Base-by-base conservation (phyloP, 1,140 invertebrate genomes). In the Aricia agestis region DNA sequence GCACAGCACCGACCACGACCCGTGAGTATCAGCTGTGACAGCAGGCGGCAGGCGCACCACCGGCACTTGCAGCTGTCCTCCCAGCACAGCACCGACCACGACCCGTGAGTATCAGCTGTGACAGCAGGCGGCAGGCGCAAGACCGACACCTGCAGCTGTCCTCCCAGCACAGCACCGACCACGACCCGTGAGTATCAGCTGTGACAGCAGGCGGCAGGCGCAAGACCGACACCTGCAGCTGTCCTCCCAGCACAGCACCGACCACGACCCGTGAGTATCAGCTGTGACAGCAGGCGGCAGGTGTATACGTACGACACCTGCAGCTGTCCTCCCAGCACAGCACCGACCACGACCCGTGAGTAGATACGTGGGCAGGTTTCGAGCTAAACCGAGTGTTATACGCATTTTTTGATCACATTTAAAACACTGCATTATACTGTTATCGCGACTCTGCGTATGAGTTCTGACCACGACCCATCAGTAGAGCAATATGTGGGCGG, bases 331-430 rank as follows among this genome's bases (percentile, higher is more conserved):
- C 87, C 0, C 78, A 76, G 36, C 87, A 90, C 63, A 89, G 83
- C 73, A 89, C 80, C 17, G 85, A 86, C 25, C 76, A 77, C 13
- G 85, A 88, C n/a, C 84, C 84, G 85, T 87, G 36, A 84, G 84
- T 86, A 63, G n/a, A n/a, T n/a, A n/a, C n/a, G n/a, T n/a, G n/a
- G n/a, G n/a, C n/a, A n/a, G n/a, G n/a, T n/a, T n/a, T n/a, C n/a
- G n/a, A n/a, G n/a, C n/a, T n/a, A n/a, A n/a, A n/a, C n/a, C n/a
- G n/a, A n/a, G n/a, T n/a, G n/a, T n/a, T n/a, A n/a, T n/a, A n/a
- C n/a, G n/a, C n/a, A n/a, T n/a, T n/a, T n/a, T n/a, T n/a, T n/a
- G n/a, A n/a, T n/a, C n/a, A n/a, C n/a, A n/a, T n/a, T n/a, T n/a
- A n/a, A n/a, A n/a, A n/a, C n/a, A n/a, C n/a, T n/a, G n/a, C n/a